A percentile compares a stretch with the other conserved stretches of the same genome.
These are phyloP conservation scores for Eurosta solidaginis DNA, from an alignment of 1,140 invertebrate genomes.

Conservation along the genomic window DNA sequence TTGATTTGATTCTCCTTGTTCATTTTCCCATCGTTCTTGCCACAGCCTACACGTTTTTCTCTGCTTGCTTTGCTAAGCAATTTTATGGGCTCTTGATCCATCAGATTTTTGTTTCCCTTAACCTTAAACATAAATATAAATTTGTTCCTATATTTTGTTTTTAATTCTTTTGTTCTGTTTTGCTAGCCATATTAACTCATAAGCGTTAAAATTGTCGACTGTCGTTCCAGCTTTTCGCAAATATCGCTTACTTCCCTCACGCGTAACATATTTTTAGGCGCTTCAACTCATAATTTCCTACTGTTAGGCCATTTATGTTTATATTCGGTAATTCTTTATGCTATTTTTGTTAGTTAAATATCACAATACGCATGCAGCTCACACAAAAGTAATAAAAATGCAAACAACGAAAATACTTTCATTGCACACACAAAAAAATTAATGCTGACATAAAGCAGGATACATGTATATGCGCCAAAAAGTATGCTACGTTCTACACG, in stretches of 20 bases:
- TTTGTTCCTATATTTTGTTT: background rate
- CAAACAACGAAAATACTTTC: background rate
- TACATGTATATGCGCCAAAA: background rate
- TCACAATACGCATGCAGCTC: background rate
- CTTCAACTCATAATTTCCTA: no score
- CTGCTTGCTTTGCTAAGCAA: no score
- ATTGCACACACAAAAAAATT: no score
- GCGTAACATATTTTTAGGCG: background rate
- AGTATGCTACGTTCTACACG: slow-evolving; percentile 28
- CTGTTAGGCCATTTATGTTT: background rate
- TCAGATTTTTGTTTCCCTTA: background rate
- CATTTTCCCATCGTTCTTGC: no score
- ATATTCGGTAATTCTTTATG: background rate
- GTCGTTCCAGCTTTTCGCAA: background rate
- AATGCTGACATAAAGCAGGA: no score
- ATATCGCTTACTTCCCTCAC: background rate
- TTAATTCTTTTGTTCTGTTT: background rate
- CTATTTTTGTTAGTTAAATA: background rate
- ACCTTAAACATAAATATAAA: background rate
- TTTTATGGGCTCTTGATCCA: no score
- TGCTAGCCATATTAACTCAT: background rate
- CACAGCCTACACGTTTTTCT: no score
- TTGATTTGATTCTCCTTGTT: no score
- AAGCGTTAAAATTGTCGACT: background rate
- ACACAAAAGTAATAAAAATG: background rate